phyloP scores from a whole-genome alignment of 2,113 vertebrate species.

The Gymnocephalus cernua region DNA sequence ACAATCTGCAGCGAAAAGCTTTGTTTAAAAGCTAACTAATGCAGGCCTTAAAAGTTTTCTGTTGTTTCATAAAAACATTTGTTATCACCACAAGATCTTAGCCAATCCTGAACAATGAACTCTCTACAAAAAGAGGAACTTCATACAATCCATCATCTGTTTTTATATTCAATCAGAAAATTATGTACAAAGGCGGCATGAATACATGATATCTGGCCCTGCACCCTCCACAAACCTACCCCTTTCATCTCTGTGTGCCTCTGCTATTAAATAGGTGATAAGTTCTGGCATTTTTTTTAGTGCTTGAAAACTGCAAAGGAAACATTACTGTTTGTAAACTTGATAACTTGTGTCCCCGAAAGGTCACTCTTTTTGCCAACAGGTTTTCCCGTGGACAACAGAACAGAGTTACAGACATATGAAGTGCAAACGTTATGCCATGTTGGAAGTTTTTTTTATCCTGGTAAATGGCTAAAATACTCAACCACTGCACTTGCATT shows the following conservation, averaged over 20 bases:
- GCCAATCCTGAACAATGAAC: conserved; percentile 44
- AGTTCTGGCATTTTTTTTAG: conserved; percentile 35
- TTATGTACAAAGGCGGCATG: conserved; percentile 79
- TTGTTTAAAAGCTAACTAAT: conserved; percentile 57
- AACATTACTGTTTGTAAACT: conserved; percentile 53
- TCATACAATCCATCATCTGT: conserved; percentile 61
- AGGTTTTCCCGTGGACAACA: neutral
- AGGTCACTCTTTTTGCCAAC: neutral
- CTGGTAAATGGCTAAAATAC: neutral
- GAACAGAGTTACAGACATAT: neutral
- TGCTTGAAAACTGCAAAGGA: conserved; percentile 35
- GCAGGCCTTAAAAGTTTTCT: conserved; percentile 56
- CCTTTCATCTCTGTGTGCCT: neutral
- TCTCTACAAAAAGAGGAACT: conserved; percentile 50
- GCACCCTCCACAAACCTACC: conserved; percentile 2
- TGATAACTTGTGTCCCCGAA: conserved; percentile 21
- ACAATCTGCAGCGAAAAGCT: conserved; percentile 62
- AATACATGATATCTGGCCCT: conserved; percentile 39
- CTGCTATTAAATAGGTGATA: conserved; percentile 26
- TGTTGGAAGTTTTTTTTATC: conserved; percentile 12
- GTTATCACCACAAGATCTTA: conserved; percentile 24
- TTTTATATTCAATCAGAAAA: conserved; percentile 65
- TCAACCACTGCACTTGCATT: neutral
- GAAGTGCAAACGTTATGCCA: neutral
- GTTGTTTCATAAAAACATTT: conserved; percentile 61